phyloP scores from a whole-genome alignment of 2,888 invertebrate species.

The Biston betularia region DNA sequence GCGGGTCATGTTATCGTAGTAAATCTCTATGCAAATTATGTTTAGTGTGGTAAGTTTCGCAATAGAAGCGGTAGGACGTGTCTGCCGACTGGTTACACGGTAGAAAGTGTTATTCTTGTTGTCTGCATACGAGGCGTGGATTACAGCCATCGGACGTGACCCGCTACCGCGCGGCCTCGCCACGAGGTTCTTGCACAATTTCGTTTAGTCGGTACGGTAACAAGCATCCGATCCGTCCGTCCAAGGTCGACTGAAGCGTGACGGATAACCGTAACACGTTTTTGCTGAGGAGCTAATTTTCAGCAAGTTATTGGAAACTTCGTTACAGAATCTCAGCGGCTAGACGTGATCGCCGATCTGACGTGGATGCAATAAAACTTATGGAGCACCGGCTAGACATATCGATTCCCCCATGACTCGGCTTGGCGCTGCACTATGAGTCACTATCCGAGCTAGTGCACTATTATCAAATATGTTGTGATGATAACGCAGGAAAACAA shows the following conservation, averaged over 20 bases:
- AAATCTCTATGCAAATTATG: conserved; percentile 40
- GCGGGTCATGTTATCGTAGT: too few species aligned
- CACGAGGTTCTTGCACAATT: conserved; percentile 57
- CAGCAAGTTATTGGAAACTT: conserved; percentile 34
- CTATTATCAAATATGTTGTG: conserved; percentile 27
- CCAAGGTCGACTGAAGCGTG: conserved; percentile 53
- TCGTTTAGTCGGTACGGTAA: conserved; percentile 51
- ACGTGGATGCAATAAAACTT: conserved; percentile 48
- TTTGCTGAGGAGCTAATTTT: conserved; percentile 28
- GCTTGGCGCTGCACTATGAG: conserved; percentile 28
- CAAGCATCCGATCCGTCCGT: conserved; percentile 41
- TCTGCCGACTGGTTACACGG: conserved; percentile 44
- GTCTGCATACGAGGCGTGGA: conserved; percentile 53
- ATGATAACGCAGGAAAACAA: conserved; percentile 30
- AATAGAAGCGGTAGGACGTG: conserved; percentile 52
- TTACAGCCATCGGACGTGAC: conserved; percentile 54
- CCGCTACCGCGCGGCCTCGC: conserved; percentile 48
- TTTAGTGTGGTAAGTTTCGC: conserved; percentile 53
- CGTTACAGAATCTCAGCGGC: conserved; percentile 18
- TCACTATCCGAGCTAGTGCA: conserved; percentile 26
- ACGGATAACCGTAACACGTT: conserved; percentile 48
- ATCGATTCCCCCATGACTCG: conserved; percentile 55
- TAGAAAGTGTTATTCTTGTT: conserved; percentile 63
- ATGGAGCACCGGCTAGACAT: conserved; percentile 52
- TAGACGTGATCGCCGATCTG: conserved; percentile 41